These are phyloP conservation scores for Drosophila miranda DNA, from an alignment of 1,140 invertebrate genomes.

Conservation along the genomic window DNA sequence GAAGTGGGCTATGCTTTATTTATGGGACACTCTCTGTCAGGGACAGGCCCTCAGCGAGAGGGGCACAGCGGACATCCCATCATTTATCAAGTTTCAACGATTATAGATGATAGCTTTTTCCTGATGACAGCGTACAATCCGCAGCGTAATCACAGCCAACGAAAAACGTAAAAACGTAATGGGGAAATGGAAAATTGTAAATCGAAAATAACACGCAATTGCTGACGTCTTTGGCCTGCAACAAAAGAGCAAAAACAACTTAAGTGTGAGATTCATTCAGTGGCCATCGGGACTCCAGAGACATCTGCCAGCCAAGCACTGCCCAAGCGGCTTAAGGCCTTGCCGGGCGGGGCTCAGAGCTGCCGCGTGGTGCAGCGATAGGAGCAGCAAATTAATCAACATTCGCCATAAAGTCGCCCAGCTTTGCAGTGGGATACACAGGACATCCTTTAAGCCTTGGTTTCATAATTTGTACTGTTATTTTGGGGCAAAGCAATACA, in stretches of 20 bases:
- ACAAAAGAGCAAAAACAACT: constrained; percentile 8
- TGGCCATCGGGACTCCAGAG: too few relatives aligned
- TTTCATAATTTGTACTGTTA: too few relatives aligned
- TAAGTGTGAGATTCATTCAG: too few relatives aligned
- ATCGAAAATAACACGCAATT: constrained; percentile 22
- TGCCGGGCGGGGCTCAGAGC: not conserved
- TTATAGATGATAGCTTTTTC: constrained; percentile 2
- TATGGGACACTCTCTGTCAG: not conserved
- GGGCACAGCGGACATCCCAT: not conserved
- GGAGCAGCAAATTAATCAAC: constrained; percentile 39
- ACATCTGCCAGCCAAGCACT: too few relatives aligned
- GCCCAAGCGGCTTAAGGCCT: constrained; percentile 37
- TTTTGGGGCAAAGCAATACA: too few relatives aligned
- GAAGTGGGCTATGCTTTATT: constrained; percentile 29
- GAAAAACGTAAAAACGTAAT: too few relatives aligned
- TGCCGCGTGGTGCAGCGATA: not conserved
- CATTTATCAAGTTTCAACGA: constrained; percentile 38
- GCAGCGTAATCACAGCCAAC: constrained; percentile 28
- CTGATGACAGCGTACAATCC: constrained; percentile 30
- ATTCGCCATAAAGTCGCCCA: constrained; percentile 4
- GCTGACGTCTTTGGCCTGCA: constrained; percentile 30
- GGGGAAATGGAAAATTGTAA: not conserved
- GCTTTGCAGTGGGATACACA: not conserved
- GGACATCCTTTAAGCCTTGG: too few relatives aligned
- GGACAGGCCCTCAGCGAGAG: not conserved